Evolutionary conservation across 2,797 vertebrate genomes (phyloP).

Genomic region (Eulemur rubriventer): DNA sequence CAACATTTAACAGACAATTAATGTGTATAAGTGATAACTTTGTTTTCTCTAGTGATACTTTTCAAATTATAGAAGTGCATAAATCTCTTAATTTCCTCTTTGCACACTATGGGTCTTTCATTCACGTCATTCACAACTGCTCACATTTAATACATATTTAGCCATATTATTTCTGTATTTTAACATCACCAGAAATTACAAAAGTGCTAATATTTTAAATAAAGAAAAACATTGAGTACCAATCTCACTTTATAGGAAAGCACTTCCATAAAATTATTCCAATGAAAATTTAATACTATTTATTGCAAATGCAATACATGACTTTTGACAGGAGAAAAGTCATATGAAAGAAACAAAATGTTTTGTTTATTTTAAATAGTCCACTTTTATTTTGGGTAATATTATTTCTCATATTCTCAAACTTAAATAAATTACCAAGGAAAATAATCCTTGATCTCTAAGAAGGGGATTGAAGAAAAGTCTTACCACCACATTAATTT

Average conservation of each 20-base stretch:
- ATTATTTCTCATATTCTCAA: not conserved
- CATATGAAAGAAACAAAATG: not conserved
- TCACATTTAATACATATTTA: not conserved
- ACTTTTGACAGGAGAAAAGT: not conserved
- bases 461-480: not conserved
- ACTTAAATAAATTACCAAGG: not conserved
- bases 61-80: not conserved
- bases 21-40: not conserved
- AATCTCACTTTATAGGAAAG: not conserved
- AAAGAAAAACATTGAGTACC: not conserved
- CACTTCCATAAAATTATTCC: not conserved
- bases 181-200: not conserved
- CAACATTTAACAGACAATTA: not conserved
- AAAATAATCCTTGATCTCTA: not conserved
- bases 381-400: not conserved
- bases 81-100: not conserved
- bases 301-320: not conserved
- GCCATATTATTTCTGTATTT: not conserved
- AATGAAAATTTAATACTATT: not conserved
- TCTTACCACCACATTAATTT: not conserved
- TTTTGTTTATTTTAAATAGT: not conserved
- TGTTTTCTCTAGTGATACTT: not conserved
- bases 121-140: not conserved
- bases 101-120: not conserved
- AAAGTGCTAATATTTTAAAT: not conserved